These are phyloP conservation scores for Oscheius sp. DNA, from an alignment of 2,888 invertebrate genomes.

Conservation along the genomic window DNA sequence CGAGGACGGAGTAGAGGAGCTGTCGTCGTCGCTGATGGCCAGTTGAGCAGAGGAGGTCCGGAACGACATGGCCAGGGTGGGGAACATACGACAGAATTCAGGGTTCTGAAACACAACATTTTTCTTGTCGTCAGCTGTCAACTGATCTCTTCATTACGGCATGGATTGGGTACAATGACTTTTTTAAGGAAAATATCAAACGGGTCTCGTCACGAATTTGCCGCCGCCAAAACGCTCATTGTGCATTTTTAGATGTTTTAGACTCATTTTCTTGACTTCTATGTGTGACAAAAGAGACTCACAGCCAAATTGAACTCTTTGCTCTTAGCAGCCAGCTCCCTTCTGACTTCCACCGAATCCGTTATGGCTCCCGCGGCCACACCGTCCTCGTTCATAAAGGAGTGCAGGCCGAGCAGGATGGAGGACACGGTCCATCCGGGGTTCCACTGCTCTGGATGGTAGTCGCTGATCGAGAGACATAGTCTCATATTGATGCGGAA, in stretches of 20 bases:
- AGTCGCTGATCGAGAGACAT: slow-evolving; percentile 94
- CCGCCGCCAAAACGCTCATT: too few species aligned
- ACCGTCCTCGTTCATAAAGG: slow-evolving; percentile 86
- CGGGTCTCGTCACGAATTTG: too few species aligned
- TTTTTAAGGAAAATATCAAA: too few species aligned
- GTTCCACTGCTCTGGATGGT: slow-evolving; percentile 98
- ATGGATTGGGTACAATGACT: too few species aligned
- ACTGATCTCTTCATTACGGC: too few species aligned
- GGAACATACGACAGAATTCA: slow-evolving; percentile 44
- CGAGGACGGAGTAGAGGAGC: neutral
- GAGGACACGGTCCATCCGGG: slow-evolving; percentile 97
- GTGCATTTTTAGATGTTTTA: too few species aligned
- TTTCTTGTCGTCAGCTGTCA: too few species aligned
- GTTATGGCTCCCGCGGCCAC: slow-evolving; percentile 88
- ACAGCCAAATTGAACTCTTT: slow-evolving; percentile 84
- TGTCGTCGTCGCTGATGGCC: too few species aligned
- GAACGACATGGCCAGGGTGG: slow-evolving; percentile 39
- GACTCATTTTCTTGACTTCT: too few species aligned
- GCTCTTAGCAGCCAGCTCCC: slow-evolving; percentile 78
- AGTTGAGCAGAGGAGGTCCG: neutral
- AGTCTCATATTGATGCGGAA: slow-evolving; percentile 76
- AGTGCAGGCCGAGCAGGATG: slow-evolving; percentile 79
- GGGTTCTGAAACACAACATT: slow-evolving; percentile 36
- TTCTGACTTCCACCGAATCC: slow-evolving; percentile 74
- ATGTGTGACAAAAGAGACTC: neutral